A percentile compares a stretch with the other conserved stretches of the same genome.
phyloP scores from a whole-genome alignment of 2,113 vertebrate species.

The Oncorhynchus nerka region DNA sequence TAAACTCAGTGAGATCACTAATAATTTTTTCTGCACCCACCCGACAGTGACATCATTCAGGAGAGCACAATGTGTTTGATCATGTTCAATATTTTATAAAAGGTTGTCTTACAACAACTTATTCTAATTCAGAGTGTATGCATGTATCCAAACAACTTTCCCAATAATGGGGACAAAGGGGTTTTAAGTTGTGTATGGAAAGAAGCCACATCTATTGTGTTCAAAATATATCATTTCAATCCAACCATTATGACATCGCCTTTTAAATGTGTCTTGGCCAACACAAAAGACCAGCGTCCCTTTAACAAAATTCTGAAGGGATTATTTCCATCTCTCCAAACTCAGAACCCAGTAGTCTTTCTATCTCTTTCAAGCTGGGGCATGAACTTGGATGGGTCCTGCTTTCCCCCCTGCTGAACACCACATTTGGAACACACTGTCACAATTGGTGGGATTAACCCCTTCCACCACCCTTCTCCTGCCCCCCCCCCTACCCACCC shows the following conservation, averaged over 20 bases:
- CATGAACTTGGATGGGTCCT: constrained; percentile 82
- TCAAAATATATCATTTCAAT: constrained; percentile 76
- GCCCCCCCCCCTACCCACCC: constrained; percentile 70
- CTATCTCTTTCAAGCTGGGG: constrained; percentile 80
- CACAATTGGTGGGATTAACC: constrained; percentile 95
- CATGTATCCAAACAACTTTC: constrained; percentile 74
- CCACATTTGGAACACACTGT: constrained; percentile 89
- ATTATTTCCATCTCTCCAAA: constrained; percentile 84
- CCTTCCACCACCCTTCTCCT: constrained; percentile 55
- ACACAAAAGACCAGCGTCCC: constrained; percentile 77
- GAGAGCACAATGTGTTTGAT: constrained; percentile 67
- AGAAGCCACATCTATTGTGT: constrained; percentile 75
- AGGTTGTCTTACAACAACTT: constrained; percentile 73
- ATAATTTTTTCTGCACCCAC: constrained; percentile 23
- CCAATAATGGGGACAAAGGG: constrained; percentile 75
- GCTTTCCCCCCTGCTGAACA: constrained; percentile 82
- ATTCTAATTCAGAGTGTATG: constrained; percentile 71
- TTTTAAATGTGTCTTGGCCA: constrained; percentile 75
- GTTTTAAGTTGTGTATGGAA: constrained; percentile 75
- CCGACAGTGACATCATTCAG: constrained; percentile 62
- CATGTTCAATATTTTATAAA: constrained; percentile 77
- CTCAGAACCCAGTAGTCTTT: constrained; percentile 78
- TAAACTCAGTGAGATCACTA: background rate
- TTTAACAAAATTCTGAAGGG: constrained; percentile 86
- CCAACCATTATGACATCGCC: constrained; percentile 77